phyloP scores from a whole-genome alignment of 2,797 vertebrate species.

The Staurois parvus region DNA sequence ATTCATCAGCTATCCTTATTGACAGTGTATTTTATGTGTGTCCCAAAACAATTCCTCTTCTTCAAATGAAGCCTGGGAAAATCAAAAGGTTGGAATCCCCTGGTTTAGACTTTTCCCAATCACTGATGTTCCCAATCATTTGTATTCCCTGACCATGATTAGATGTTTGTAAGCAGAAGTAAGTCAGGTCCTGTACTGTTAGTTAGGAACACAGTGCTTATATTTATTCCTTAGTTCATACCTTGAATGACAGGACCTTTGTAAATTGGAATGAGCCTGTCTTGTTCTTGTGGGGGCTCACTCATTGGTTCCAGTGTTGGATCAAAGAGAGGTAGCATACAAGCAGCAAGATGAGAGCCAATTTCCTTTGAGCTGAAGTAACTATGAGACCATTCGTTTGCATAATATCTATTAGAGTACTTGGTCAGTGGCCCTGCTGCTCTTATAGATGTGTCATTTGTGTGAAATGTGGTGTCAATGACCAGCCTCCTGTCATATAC shows the following conservation, averaged over 20 bases:
- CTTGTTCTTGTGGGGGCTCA: conserved; percentile 63
- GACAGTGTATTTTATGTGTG: no score
- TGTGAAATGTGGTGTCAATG: conserved; percentile 81
- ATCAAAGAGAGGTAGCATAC: conserved; percentile 83
- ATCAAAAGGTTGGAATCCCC: no score
- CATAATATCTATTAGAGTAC: conserved; percentile 82
- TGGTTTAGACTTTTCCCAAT: no score
- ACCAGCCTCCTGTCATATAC: conserved; percentile 88
- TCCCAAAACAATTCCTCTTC: no score
- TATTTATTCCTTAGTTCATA: conserved; percentile 60
- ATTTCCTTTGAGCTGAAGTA: conserved; percentile 88
- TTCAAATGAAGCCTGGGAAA: no score
- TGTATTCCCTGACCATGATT: no score
- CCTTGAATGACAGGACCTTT: conserved; percentile 85
- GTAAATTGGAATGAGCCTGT: conserved; percentile 82
- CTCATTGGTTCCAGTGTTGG: conserved; percentile 72
- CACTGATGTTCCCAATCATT: no score
- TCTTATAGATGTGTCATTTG: conserved; percentile 81
- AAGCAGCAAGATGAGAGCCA: conserved; percentile 84
- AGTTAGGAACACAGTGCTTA: no score
- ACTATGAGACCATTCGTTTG: conserved; percentile 82
- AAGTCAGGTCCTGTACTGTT: no score
- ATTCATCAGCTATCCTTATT: no score
- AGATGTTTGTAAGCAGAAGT: no score
- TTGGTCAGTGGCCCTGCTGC: conserved; percentile 90